Evolutionary conservation across 2,113 vertebrate genomes (phyloP).

Genomic region (Ceyx cyanopectus): DNA sequence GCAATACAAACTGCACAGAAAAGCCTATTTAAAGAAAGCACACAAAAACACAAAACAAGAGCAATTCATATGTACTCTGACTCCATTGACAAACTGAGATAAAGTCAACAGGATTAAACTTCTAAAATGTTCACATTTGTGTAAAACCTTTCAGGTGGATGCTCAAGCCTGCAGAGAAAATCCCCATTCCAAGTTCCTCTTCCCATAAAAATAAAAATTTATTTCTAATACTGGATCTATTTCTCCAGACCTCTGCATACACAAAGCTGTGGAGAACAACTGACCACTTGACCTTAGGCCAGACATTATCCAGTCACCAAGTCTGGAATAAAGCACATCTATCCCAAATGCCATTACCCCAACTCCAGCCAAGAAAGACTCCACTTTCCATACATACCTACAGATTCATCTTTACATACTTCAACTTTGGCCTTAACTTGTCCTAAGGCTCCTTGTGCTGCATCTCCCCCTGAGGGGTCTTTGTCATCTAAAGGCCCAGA

Average conservation of each 20-base stretch:
- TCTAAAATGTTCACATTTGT: background rate
- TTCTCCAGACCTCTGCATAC: background rate
- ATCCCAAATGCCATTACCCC: background rate
- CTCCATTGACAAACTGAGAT: background rate
- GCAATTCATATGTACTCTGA: background rate
- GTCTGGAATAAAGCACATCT: background rate
- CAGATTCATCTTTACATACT: slow-evolving; percentile 98
- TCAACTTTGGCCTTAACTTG: slow-evolving; percentile 99
- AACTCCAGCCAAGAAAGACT: background rate
- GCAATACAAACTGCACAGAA: background rate
- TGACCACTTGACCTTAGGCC: background rate
- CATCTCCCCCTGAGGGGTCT: slow-evolving; percentile 77
- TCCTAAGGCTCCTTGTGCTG: slow-evolving; percentile 90
- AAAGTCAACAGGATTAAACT: background rate
- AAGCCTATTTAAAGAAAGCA: background rate
- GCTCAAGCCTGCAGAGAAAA: background rate
- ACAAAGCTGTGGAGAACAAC: background rate
- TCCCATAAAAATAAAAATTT: background rate
- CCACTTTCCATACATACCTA: slow-evolving; percentile 83
- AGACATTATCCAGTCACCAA: background rate
- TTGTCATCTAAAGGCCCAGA: slow-evolving; percentile 75
- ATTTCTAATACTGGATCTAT: background rate
- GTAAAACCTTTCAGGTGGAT: background rate
- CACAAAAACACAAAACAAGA: background rate
- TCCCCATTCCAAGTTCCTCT: background rate